phyloP scores from a whole-genome alignment of 1,140 invertebrate genomes.

The Drosophila carrolli region DNA sequence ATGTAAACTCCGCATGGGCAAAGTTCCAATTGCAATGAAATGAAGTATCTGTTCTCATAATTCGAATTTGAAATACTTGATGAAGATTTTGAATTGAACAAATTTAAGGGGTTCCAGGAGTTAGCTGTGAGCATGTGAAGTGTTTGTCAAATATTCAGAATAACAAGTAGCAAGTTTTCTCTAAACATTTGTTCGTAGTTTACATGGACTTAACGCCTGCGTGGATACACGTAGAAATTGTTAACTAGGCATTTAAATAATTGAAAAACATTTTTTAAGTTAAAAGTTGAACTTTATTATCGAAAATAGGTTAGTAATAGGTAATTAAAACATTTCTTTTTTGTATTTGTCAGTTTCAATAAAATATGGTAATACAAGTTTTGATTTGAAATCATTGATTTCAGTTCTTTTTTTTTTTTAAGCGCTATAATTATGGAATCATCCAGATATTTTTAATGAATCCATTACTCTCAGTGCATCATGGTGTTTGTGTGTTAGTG shows the following conservation, averaged over 20 bases:
- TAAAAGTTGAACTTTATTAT: no score
- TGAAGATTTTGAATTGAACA: slow-evolving; percentile 15
- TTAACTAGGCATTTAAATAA: no score
- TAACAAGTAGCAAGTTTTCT: slow-evolving; percentile 75
- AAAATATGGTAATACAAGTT: no score
- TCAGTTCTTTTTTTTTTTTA: no score
- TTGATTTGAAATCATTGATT: no score
- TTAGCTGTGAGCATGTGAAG: slow-evolving; percentile 33
- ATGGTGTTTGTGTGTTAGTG: neutral
- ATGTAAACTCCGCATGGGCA: slow-evolving; percentile 15
- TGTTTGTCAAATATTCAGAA: slow-evolving; percentile 75
- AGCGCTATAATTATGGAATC: no score
- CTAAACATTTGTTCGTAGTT: slow-evolving; percentile 75
- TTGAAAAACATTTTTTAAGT: no score
- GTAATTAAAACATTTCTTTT: no score
- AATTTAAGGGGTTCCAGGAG: slow-evolving; percentile 2
- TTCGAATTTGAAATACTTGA: slow-evolving; percentile 44
- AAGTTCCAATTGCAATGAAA: slow-evolving; percentile 30
- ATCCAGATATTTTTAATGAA: neutral
- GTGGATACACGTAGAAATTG: neutral
- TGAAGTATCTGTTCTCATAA: slow-evolving; percentile 32
- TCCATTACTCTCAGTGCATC: slow-evolving; percentile 1
- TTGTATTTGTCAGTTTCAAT: no score
- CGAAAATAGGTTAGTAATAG: no score
- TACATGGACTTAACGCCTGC: slow-evolving; percentile 58